Conservation (phyloP, 2,797 vertebrate species). For the Darevskia nairensis region DNA sequence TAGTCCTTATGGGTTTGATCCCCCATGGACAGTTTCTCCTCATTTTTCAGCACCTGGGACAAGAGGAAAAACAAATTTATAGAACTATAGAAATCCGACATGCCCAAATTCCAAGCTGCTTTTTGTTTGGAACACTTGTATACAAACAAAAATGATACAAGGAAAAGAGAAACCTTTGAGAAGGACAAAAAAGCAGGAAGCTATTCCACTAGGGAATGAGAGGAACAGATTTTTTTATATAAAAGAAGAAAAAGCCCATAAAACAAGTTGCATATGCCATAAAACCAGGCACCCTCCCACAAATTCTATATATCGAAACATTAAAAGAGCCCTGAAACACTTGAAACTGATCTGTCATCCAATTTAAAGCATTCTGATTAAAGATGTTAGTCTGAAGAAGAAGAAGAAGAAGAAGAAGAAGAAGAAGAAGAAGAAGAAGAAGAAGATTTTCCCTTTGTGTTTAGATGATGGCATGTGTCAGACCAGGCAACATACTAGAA, state of each 20-base stretch:
- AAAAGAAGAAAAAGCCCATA: background rate
- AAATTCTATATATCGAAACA: background rate
- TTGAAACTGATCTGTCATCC: background rate
- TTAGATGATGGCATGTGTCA: background rate
- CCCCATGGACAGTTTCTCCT: too few relatives aligned
- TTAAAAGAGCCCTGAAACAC: background rate
- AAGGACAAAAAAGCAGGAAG: background rate
- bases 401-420: too few relatives aligned
- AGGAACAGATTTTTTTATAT: background rate
- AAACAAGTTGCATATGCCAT: background rate
- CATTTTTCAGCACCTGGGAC: background rate
- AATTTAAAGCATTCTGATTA: background rate
- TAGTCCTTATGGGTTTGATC: background rate
- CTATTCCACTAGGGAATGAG: background rate
- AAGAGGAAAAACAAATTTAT: background rate
- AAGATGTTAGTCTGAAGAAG: background rate
- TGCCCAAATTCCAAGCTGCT: background rate
- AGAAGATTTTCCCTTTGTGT: background rate
- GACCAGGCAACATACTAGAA: background rate
- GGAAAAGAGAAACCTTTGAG: background rate
- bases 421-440: too few relatives aligned
- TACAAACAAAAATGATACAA: background rate
- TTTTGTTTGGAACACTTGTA: background rate
- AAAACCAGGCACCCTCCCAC: background rate
- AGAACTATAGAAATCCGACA: background rate